Base-by-base conservation (phyloP, 2,888 invertebrate genomes). In the Oscheius myriophilus region DNA sequence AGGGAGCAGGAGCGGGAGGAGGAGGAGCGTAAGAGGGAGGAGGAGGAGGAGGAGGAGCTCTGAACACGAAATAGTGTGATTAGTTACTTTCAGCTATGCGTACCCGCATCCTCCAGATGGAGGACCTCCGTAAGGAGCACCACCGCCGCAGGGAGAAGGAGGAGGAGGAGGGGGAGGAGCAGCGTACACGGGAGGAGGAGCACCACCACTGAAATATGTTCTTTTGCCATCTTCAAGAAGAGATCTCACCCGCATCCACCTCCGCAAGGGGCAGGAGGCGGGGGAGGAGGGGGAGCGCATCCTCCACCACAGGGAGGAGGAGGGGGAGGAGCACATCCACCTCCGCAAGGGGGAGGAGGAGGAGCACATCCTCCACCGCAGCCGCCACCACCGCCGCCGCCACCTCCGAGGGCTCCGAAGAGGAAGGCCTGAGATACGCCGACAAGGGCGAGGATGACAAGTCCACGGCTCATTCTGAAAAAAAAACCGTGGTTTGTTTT, bases 111-210 rank as follows among this genome's bases (percentile, higher is more conserved):
- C 33, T 6, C 33, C 57, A 57, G 18, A 11, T 4, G 55, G 33
- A 33, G 4, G 6, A 46, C 18, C 18, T 3, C 46, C 46, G 46
- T 18, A 18, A 46, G 46, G 46, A 46, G 33, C 33, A 33, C 33
- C 33, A 6, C 33, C 33, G 33, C 33, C 33, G 33, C 33, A 33
- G 33, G 33, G 33, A 33, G 33, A 33, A 9, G 33, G 33, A 33
- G 61, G 61, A 49, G 33, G 16, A 21, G 33, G 61, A 49, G 26
- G 33, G 49, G 46, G 61, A 49, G 61, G 61, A 49, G 49, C 49
- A 9, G 33, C 33, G 33, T 33, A 33, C 4, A 33, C 33, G 33
- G 33, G 33, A 33, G 33, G 33, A 33, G 33, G 33, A 33, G 33
- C 4, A 9, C 4, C 4, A 33, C 4, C 33, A 3, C 49, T 49